Conservation (phyloP, 2,888 invertebrate species). For the Frankliniella fusca region DNA sequence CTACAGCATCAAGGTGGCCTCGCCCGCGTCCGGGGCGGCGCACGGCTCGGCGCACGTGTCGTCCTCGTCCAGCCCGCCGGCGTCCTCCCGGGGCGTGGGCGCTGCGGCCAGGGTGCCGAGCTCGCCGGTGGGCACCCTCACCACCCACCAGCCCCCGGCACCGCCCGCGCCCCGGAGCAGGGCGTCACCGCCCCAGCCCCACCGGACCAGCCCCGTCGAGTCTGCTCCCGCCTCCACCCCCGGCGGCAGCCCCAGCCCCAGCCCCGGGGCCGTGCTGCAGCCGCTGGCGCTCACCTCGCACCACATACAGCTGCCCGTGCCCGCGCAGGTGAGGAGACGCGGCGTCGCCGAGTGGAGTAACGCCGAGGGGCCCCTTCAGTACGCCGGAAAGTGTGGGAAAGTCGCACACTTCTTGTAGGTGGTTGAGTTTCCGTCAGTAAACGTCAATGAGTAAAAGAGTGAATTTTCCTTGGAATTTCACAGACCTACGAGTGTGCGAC, state of each 20-base stretch:
- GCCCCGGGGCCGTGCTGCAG: conserved; percentile 20
- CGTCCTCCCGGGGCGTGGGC: conserved; percentile 35
- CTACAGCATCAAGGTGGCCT: conserved; percentile 17
- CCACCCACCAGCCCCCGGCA: conserved; percentile 30
- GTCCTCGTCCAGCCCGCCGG: conserved; percentile 40
- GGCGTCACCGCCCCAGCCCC: not conserved
- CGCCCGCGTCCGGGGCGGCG: not conserved
- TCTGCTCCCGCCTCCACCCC: not conserved
- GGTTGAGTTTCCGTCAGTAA: too few species aligned
- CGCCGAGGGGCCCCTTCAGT: not conserved
- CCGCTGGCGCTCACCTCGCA: not conserved
- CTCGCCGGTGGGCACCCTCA: conserved; percentile 39
- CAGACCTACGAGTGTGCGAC: too few species aligned
- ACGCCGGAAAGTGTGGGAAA: not conserved
- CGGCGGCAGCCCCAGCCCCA: conserved; percentile 9
- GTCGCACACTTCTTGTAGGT: not conserved
- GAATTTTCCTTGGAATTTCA: too few species aligned
- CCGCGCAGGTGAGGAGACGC: conserved; percentile 34
- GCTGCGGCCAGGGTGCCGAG: conserved; percentile 35
- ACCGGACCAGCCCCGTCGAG: not conserved
- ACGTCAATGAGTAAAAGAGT: not conserved
- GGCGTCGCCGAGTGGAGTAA: not conserved
- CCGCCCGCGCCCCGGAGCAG: not conserved
- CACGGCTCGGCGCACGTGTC: conserved; percentile 37
- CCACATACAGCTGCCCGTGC: conserved; percentile 36